Percentiles rank a stretch among this genome's conserved stretches.
These are phyloP conservation scores for Limnodromus scolopaceus DNA, from an alignment of 2,797 vertebrate genomes.

Conservation along the genomic window DNA sequence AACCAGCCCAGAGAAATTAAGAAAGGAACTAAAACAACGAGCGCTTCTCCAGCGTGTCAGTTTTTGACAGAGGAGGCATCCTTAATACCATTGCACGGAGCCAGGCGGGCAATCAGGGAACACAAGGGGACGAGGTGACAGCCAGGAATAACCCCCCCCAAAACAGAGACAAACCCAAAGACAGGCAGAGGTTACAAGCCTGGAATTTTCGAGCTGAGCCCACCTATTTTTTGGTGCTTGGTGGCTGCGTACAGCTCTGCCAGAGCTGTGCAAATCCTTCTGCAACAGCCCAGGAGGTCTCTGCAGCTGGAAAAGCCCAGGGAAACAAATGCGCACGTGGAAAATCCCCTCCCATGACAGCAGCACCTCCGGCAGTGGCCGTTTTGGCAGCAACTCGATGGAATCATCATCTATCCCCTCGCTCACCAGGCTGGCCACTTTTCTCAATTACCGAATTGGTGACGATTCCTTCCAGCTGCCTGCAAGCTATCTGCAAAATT, in stretches of 20 bases:
- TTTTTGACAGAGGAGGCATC: not conserved
- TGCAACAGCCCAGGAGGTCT: not conserved
- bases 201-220: fast-evolving
- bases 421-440: not conserved
- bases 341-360: not conserved
- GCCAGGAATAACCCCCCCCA: not conserved
- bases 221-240: not conserved
- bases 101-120: not conserved
- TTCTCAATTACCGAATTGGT: fast-evolving
- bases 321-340: fast-evolving
- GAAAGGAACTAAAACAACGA: not conserved
- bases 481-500: not conserved
- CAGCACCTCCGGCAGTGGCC: not conserved
- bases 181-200: not conserved
- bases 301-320: not conserved
- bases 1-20: not conserved
- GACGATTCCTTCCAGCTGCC: not conserved
- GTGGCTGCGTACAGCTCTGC: not conserved
- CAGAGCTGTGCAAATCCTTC: not conserved
- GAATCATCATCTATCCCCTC: not conserved
- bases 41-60: not conserved
- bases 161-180: fast-evolving
- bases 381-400: not conserved
- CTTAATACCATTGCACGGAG: not conserved
- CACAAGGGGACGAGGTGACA: fast-evolving